Conservation (phyloP, 2,888 invertebrate genomes). For the Meteorus colon region DNA sequence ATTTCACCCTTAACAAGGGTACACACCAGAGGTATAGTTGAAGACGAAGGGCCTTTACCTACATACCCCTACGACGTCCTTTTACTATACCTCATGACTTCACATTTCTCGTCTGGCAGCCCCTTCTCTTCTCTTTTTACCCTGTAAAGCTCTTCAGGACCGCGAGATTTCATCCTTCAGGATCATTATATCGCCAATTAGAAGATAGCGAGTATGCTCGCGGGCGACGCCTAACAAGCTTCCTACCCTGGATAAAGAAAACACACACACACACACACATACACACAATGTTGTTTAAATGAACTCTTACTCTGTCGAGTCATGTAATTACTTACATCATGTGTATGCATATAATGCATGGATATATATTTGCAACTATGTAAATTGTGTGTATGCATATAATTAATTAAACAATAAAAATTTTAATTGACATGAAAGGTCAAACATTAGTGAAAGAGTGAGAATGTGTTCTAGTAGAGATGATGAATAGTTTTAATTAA, state of each 20-base stretch:
- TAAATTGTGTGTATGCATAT: neutral
- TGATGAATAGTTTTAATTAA: no score
- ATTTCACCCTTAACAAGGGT: slow-evolving; percentile 66
- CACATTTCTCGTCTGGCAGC: slow-evolving; percentile 26
- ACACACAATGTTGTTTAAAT: neutral
- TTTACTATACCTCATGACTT: slow-evolving; percentile 30
- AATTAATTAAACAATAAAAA: neutral
- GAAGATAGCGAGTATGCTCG: slow-evolving; percentile 68
- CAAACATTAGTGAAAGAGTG: no score
- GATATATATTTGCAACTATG: neutral
- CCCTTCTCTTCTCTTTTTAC: slow-evolving; percentile 34
- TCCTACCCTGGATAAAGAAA: slow-evolving; percentile 58
- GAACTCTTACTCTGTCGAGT: neutral
- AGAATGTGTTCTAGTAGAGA: no score
- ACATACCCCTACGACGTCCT: slow-evolving; percentile 20
- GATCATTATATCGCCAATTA: slow-evolving; percentile 74
- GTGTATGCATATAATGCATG: neutral
- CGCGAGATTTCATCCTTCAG: slow-evolving; percentile 71
- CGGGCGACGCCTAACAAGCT: slow-evolving; percentile 72
- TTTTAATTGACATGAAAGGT: no score
- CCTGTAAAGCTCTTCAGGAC: slow-evolving; percentile 59
- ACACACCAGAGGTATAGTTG: slow-evolving; percentile 42
- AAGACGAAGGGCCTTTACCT: slow-evolving; percentile 28
- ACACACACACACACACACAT: neutral
- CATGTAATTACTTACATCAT: neutral